Evolutionary conservation across 1,140 invertebrate species (phyloP).

Genomic region (Pemphigus obesinymphae): DNA sequence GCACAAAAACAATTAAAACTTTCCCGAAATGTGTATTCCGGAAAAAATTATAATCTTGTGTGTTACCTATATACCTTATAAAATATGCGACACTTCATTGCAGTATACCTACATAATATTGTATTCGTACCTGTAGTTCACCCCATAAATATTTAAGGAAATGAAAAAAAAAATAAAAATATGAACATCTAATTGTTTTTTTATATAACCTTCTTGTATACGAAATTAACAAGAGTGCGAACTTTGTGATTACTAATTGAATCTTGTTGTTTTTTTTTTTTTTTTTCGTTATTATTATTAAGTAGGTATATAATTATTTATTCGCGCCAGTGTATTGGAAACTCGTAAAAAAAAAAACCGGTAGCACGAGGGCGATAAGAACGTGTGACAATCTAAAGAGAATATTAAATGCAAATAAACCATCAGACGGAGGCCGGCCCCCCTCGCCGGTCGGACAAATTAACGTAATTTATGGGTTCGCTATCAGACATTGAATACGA

Average conservation of each 20-base stretch:
- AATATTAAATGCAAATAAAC: slow-evolving; percentile 31
- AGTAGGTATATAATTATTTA: no score
- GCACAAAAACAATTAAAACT: no score
- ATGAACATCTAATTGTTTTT: no score
- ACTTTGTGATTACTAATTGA: not conserved
- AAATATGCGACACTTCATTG: no score
- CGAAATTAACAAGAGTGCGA: not conserved
- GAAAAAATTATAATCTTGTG: no score
- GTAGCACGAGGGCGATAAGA: slow-evolving; percentile 10
- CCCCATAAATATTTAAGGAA: no score
- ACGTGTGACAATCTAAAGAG: slow-evolving; percentile 7
- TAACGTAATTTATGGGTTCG: slow-evolving; percentile 35
- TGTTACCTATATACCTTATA: no score
- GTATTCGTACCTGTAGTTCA: no score
- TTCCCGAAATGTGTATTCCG: no score
- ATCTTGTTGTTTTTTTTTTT: not conserved
- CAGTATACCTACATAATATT: no score
- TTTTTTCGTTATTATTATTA: not conserved
- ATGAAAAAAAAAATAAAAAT: no score
- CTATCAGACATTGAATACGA: not conserved
- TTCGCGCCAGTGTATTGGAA: slow-evolving; percentile 19
- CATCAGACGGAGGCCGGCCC: not conserved
- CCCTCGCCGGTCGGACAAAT: not conserved
- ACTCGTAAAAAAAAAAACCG: slow-evolving; percentile 35
- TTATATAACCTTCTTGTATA: not conserved